A percentile compares a stretch with the other conserved stretches of the same genome.
These are phyloP conservation scores for Campopleginae sp. DNA, from an alignment of 2,888 invertebrate genomes.

Conservation along the genomic window DNA sequence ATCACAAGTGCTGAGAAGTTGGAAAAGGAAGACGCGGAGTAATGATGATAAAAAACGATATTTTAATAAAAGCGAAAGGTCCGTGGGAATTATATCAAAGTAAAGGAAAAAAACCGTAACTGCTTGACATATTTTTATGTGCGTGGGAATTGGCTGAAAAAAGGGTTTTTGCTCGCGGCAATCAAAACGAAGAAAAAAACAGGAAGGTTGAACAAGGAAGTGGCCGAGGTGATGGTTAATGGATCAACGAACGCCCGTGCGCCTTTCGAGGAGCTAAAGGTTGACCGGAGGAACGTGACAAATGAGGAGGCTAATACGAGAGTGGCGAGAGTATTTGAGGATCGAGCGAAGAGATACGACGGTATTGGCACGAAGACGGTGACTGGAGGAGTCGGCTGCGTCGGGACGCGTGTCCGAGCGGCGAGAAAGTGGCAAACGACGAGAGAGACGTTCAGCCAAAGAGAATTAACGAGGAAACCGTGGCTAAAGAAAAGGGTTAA, in stretches of 20 bases:
- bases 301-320: constrained; percentile 66
- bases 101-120: neutral
- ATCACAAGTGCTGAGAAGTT: constrained; percentile 54
- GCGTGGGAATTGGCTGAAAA: neutral
- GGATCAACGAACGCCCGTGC: constrained; percentile 68
- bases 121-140: neutral
- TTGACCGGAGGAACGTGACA: constrained; percentile 73
- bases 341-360: constrained; percentile 69
- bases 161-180: constrained; percentile 7
- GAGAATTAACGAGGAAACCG: constrained; percentile 22
- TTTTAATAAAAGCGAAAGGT: constrained; percentile 55
- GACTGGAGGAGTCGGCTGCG: constrained; percentile 76
- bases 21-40: constrained; percentile 10
- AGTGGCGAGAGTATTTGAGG: constrained; percentile 56
- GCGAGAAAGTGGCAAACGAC: constrained; percentile 67
- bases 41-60: constrained; percentile 39
- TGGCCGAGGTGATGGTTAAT: constrained; percentile 73
- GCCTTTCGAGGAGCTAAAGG: constrained; percentile 71
- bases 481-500: constrained; percentile 37
- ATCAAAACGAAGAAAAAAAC: constrained; percentile 7
- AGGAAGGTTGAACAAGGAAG: constrained; percentile 50
- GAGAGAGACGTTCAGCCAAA: constrained; percentile 39
- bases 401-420: constrained; percentile 66
- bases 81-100: constrained; percentile 22
- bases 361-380: constrained; percentile 68